Evolutionary conservation across 2,113 vertebrate genomes (phyloP).

Genomic region (Illadopsis cleaveri): DNA sequence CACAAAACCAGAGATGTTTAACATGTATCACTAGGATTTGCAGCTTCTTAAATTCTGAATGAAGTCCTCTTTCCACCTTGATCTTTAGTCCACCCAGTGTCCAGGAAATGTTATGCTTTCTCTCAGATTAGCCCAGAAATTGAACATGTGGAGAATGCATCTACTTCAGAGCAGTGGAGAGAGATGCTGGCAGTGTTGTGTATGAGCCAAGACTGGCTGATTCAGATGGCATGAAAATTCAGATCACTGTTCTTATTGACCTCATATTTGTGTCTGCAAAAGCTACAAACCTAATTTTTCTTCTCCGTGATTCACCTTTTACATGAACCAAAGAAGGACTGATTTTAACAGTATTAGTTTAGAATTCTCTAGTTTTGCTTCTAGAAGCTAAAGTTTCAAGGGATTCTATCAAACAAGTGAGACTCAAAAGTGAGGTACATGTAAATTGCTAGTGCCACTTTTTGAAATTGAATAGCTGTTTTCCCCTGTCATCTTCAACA

Average conservation of each 20-base stretch:
- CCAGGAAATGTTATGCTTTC: not conserved
- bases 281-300: not conserved
- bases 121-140: not conserved
- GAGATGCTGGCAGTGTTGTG: not conserved
- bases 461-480: not conserved
- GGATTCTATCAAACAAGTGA: not conserved
- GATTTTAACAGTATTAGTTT: not conserved
- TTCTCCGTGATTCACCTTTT: not conserved
- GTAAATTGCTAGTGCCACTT: not conserved
- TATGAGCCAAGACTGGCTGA: not conserved
- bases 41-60: not conserved
- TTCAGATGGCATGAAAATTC: not conserved
- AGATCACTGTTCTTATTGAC: not conserved
- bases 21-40: not conserved
- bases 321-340: not conserved
- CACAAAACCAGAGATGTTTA: not conserved
- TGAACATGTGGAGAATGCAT: not conserved
- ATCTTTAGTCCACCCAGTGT: not conserved
- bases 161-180: not conserved
- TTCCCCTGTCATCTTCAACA: not conserved
- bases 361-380: not conserved
- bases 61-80: not conserved
- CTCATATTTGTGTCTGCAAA: not conserved
- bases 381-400: not conserved
- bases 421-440: not conserved